Evolutionary conservation across 2,797 vertebrate species (phyloP).

Genomic region (Acanthornis magna): DNA sequence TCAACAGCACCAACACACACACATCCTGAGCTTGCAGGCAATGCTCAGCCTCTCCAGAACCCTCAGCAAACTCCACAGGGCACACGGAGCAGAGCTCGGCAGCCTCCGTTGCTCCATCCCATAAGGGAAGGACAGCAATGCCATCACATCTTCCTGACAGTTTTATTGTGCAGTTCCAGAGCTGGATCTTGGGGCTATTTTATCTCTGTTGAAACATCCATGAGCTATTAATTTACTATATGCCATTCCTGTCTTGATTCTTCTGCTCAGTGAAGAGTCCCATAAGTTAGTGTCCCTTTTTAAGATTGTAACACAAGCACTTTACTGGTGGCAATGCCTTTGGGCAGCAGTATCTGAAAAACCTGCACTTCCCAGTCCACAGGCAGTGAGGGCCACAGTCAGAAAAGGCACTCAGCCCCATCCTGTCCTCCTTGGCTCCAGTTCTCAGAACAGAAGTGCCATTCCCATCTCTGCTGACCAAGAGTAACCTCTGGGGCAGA

Average conservation of each 20-base stretch:
- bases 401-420: neutral
- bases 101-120: neutral
- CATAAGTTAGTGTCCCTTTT: neutral
- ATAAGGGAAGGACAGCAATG: neutral
- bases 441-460: neutral
- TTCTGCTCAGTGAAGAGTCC: neutral
- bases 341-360: rapidly evolving
- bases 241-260: neutral
- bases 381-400: neutral
- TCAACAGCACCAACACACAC: neutral
- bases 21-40: neutral
- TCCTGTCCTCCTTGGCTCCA: neutral
- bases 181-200: neutral
- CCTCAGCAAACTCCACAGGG: neutral
- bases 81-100: neutral
- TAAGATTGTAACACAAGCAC: neutral
- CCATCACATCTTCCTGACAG: neutral
- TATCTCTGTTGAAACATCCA: neutral
- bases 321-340: neutral
- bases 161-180: neutral
- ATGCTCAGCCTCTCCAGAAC: neutral
- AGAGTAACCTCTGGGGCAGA: neutral
- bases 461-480: neutral
- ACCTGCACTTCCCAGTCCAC: neutral
- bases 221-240: neutral